Conservation (phyloP, 2,888 invertebrate genomes). For the Neoitamus cyanurus region DNA sequence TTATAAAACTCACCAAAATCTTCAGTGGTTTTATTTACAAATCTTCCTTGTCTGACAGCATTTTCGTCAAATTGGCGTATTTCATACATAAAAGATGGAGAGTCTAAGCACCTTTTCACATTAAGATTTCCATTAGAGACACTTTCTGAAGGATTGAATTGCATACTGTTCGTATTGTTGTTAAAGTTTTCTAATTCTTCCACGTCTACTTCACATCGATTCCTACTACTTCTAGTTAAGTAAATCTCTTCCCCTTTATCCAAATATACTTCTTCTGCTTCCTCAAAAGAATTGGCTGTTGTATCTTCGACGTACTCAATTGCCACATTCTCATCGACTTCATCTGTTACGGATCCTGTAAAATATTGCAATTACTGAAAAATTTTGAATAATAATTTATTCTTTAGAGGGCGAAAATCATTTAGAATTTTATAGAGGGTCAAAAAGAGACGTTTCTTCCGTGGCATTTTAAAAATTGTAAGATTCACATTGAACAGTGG, state of each 20-base stretch:
- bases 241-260: not conserved
- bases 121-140: constrained; percentile 28
- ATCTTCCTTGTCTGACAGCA: constrained; percentile 36
- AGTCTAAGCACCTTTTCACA: constrained; percentile 16
- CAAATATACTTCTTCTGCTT: constrained; percentile 36
- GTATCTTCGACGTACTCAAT: constrained; percentile 59
- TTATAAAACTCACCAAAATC: not conserved
- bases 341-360: constrained; percentile 54
- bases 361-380: not conserved
- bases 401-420: no score
- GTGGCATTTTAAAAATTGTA: no score
- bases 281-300: constrained; percentile 46
- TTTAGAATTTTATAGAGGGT: no score
- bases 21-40: not conserved
- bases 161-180: constrained; percentile 7
- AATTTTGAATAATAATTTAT: not conserved
- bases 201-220: not conserved
- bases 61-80: constrained; percentile 49
- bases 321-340: constrained; percentile 59
- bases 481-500: no score
- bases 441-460: no score
- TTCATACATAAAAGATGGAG: constrained; percentile 37
- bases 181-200: not conserved
- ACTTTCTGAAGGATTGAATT: not conserved
- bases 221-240: not conserved